Percentiles rank a stretch among this genome's conserved stretches.
Conservation (phyloP, 2,888 invertebrate genomes). For the Drosophila setosimentum region DNA sequence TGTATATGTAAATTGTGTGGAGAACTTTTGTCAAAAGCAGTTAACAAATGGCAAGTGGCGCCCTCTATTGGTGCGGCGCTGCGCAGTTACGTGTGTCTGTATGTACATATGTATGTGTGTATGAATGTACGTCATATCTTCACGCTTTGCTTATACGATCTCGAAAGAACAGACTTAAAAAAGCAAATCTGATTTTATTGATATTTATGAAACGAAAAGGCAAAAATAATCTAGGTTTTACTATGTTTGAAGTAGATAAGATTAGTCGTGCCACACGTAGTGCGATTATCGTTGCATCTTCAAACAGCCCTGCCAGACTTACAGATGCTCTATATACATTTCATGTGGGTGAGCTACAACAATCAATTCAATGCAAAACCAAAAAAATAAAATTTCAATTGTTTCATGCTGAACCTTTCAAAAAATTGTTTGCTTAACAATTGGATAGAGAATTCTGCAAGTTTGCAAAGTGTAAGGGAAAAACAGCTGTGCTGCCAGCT, state of each 20-base stretch:
- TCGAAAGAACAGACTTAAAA: background rate
- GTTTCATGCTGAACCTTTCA: background rate
- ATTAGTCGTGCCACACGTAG: background rate
- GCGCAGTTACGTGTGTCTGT: background rate
- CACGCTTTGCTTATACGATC: background rate
- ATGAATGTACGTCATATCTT: background rate
- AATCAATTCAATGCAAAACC: background rate
- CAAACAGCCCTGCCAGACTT: background rate
- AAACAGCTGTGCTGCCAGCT: conserved; percentile 43
- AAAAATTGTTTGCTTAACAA: background rate
- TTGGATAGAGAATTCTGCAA: background rate
- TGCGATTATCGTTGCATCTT: too few relatives aligned
- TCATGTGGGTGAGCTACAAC: background rate
- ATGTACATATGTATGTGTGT: background rate
- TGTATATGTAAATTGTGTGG: conserved; percentile 9
- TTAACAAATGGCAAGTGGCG: conserved; percentile 35
- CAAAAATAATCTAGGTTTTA: conserved; percentile 1
- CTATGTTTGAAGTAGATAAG: conserved; percentile 17
- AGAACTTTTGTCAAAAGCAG: conserved; percentile 32
- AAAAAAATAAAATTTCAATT: background rate
- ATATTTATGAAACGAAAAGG: background rate
- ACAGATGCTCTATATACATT: conserved; percentile 10
- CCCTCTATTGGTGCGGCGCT: conserved; percentile 29
- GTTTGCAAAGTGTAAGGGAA: background rate
- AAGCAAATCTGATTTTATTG: background rate